A percentile compares a stretch with the other conserved stretches of the same genome.
phyloP scores from a whole-genome alignment of 2,113 vertebrate species.

The Hippoglossus stenolepis region DNA sequence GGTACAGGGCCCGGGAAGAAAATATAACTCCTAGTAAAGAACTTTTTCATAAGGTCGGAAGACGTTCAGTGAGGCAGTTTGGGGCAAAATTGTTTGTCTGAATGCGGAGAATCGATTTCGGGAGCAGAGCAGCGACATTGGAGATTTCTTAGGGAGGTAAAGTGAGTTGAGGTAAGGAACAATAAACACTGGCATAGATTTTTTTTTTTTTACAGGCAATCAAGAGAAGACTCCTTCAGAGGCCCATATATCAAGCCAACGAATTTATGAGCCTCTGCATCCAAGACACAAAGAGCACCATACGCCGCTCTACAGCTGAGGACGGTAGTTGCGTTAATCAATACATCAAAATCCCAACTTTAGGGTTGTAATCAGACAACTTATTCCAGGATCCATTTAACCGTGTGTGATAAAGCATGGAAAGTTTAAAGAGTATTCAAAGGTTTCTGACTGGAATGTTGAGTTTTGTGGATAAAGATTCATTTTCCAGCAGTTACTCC shows the following conservation, averaged over 20 bases:
- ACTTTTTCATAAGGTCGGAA: neutral
- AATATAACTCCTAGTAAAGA: no score
- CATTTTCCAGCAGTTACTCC: neutral
- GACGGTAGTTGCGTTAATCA: no score
- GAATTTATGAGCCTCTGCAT: neutral
- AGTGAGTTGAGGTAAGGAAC: neutral
- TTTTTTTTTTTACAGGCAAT: neutral
- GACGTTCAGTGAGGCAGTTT: neutral
- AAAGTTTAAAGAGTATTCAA: no score
- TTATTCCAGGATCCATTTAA: no score
- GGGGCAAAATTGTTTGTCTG: neutral
- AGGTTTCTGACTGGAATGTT: neutral
- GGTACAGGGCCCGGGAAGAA: no score
- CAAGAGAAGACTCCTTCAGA: neutral
- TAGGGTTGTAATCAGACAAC: no score
- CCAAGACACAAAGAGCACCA: neutral
- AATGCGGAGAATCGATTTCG: neutral
- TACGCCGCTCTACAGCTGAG: neutral
- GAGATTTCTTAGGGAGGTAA: neutral
- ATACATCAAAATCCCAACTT: no score
- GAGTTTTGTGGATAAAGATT: neutral
- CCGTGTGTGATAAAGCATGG: no score
- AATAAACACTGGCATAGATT: neutral
- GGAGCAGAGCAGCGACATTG: neutral
- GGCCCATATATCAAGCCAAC: neutral